phyloP scores from a whole-genome alignment of 2,888 invertebrate species.

The Nycteola revayana region DNA sequence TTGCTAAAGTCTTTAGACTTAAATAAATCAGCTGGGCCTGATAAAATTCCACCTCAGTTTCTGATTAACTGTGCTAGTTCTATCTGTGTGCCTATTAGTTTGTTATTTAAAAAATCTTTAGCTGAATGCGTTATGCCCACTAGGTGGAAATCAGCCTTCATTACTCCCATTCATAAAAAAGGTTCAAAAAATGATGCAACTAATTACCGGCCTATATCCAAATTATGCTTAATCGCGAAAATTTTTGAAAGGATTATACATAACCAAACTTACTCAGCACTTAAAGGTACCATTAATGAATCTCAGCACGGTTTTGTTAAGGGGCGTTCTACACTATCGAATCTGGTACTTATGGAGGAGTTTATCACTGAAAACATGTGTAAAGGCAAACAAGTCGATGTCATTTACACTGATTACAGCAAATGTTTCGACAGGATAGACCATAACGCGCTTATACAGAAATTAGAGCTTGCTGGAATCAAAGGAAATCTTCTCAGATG shows the following conservation, averaged over 20 bases:
- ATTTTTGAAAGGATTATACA: conserved; percentile 4
- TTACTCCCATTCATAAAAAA: neutral
- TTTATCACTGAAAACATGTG: conserved; percentile 3
- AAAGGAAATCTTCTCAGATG: conserved; percentile 2
- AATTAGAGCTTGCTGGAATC: neutral
- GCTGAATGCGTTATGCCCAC: neutral
- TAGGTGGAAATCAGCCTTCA: conserved; percentile 1
- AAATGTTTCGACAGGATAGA: conserved; percentile 5
- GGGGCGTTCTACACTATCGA: conserved; percentile 5
- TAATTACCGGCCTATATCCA: conserved; percentile 1
- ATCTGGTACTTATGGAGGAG: conserved; percentile 1
- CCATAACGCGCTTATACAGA: neutral
- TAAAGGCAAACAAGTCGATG: conserved; percentile 3
- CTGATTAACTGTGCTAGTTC: neutral
- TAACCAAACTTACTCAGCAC: conserved; percentile 2
- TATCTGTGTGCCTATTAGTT: neutral
- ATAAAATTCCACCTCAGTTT: conserved; percentile 1
- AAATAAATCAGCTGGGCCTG: neutral
- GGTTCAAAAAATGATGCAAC: neutral
- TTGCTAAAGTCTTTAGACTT: conserved; percentile 1
- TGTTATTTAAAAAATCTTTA: conserved; percentile 4
- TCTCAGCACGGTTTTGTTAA: conserved; percentile 8
- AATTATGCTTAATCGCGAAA: conserved; percentile 6
- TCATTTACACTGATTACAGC: conserved; percentile 8
- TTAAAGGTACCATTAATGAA: neutral